Percentiles rank a stretch among this genome's conserved stretches.
phyloP scores from a whole-genome alignment of 2,888 invertebrate genomes.

The Dicyrtomina minuta region DNA sequence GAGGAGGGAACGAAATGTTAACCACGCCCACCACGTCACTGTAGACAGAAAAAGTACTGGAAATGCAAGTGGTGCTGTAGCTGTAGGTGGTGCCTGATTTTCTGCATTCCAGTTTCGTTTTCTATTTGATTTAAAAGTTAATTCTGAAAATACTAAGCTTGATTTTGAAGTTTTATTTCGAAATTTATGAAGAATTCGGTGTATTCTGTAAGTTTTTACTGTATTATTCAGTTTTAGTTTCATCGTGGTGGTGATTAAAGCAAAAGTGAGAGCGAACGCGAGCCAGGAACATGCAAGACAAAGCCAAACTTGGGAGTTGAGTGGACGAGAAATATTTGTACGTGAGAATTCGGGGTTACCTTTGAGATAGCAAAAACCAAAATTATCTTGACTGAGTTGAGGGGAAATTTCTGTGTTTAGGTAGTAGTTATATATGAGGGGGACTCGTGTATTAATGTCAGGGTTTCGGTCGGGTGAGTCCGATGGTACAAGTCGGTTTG shows the following conservation, averaged over 20 bases:
- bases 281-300: not conserved
- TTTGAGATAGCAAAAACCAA: conserved; percentile 3
- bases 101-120: too few relatives aligned
- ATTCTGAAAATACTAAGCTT: too few relatives aligned
- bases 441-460: too few relatives aligned
- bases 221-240: not conserved
- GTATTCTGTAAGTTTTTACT: not conserved
- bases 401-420: not conserved
- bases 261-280: not conserved
- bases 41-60: too few relatives aligned
- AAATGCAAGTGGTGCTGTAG: too few relatives aligned
- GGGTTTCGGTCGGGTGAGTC: too few relatives aligned
- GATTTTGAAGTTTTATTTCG: too few relatives aligned
- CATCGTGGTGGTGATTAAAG: not conserved
- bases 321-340: not conserved
- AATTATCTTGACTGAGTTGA: not conserved
- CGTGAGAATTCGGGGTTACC: not conserved
- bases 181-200: too few relatives aligned
- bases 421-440: too few relatives aligned
- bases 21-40: not conserved
- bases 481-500: too few relatives aligned
- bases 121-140: too few relatives aligned
- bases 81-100: too few relatives aligned
- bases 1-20: not conserved
- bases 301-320: not conserved